Base-by-base conservation (phyloP, 2,888 invertebrate species). In the Leptura quadrifasciata region DNA sequence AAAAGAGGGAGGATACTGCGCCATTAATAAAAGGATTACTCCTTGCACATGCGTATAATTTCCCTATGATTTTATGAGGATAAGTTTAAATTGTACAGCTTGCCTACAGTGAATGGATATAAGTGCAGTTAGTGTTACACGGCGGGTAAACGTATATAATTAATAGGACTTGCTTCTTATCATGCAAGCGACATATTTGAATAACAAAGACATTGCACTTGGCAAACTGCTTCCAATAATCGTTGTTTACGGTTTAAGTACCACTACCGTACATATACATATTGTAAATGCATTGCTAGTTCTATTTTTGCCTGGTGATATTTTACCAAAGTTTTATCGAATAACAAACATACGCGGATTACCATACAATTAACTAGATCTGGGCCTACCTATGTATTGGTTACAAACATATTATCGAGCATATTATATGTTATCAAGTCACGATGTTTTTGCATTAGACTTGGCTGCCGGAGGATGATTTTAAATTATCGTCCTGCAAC, bases 201-300 rank as follows among this genome's bases (percentile, higher is more conserved):
- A 81, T 83, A 84, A 84, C 83, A 84, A 84, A 84, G 84, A 84
- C 83, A 82, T 84, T 82, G 80, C 81, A 75, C 74, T 80, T 84
- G 83, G 82, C 83, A 79, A 82, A 82, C 77, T 81, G 76, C 76
- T 79, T 79, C 74, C 68, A 79, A 77, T 77, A 79, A 76, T 77
- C 77, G 78, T 77, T 77, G 79, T 79, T 74, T 79, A 75, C 74
- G 67, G 75, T 79, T 70, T 68, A 75, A 76, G 74, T 68, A 63
- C 65, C 68, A 68, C 67, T 55, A 68, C 67, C 67, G 67, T 68
- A 17, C n/a, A 6, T 12, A 17, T 39, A 58, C 58, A 27, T 54
- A 31, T n/a, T 55, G 55, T 54, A 63, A 63, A 63, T 63, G 18
- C 63, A 35, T 12, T 9, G 6, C 63, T 18, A 20, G 18, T 12